Conservation (phyloP, 2,113 vertebrate genomes). For the Chaenocephalus aceratus region DNA sequence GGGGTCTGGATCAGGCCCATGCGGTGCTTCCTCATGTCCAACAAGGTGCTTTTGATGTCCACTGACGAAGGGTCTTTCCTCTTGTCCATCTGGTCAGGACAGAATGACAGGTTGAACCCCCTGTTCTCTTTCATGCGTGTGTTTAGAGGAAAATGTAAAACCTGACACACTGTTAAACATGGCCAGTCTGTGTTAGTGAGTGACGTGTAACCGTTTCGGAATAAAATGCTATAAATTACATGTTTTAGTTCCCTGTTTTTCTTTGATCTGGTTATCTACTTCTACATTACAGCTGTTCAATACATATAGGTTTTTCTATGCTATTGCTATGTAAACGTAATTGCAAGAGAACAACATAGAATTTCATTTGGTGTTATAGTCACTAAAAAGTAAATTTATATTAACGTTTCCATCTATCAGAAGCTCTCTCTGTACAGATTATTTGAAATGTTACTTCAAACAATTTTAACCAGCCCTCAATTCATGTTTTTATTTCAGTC, state of each 20-base stretch:
- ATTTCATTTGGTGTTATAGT: background rate
- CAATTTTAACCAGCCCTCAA: background rate
- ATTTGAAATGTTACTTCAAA: background rate
- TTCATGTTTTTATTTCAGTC: background rate
- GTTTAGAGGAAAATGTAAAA: background rate
- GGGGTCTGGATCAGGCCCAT: slow-evolving; percentile 99
- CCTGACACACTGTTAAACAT: background rate
- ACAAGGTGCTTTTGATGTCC: slow-evolving; percentile 93
- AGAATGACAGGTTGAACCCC: background rate
- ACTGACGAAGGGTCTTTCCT: slow-evolving; percentile 88
- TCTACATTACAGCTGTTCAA: background rate
- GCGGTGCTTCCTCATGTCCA: slow-evolving; percentile 95
- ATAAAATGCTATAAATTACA: background rate
- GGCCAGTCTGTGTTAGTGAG: background rate
- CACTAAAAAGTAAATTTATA: too few species aligned
- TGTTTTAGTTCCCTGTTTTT: too few species aligned
- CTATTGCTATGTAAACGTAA: too few species aligned
- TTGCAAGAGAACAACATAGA: background rate
- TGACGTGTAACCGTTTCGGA: background rate
- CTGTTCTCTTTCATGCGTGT: background rate
- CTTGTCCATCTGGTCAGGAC: slow-evolving; percentile 90
- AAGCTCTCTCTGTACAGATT: too few species aligned
- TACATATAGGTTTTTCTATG: too few species aligned
- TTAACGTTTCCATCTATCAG: too few species aligned
- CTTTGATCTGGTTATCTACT: too few species aligned